phyloP scores from a whole-genome alignment of 2,888 invertebrate species.

The Dorcus hopei region DNA sequence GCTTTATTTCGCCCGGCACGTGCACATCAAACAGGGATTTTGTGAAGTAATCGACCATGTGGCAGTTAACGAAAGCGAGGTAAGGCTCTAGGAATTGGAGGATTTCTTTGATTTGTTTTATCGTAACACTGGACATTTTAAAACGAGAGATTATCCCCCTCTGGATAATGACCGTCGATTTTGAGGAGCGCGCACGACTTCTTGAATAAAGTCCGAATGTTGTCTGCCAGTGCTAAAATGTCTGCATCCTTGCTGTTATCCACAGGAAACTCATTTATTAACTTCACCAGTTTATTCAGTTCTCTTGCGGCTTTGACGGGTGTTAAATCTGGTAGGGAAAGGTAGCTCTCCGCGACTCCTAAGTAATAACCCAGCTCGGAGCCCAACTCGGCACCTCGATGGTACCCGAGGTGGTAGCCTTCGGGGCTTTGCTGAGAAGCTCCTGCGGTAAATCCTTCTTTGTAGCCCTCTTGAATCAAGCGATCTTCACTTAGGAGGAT shows the following conservation, averaged over 20 bases:
- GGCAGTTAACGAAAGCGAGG: slow-evolving; percentile 67
- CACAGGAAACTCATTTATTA: slow-evolving; percentile 64
- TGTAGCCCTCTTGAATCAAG: slow-evolving; percentile 60
- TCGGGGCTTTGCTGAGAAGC: slow-evolving; percentile 60
- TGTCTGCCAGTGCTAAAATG: slow-evolving; percentile 59
- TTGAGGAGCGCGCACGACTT: slow-evolving; percentile 67
- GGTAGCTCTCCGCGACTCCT: slow-evolving; percentile 53
- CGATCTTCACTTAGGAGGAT: slow-evolving; percentile 69
- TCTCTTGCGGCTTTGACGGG: slow-evolving; percentile 56
- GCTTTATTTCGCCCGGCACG: slow-evolving; percentile 55
- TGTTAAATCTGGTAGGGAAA: slow-evolving; percentile 33
- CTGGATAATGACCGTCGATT: slow-evolving; percentile 55
- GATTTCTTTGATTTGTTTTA: slow-evolving; percentile 52
- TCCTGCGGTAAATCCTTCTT: slow-evolving; percentile 66
- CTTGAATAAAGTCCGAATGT: slow-evolving; percentile 66
- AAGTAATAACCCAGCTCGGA: slow-evolving; percentile 74
- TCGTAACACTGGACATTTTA: slow-evolving; percentile 40
- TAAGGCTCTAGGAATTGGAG: slow-evolving; percentile 58
- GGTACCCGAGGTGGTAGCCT: slow-evolving; percentile 74
- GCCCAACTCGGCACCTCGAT: slow-evolving; percentile 72
- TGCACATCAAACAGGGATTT: slow-evolving; percentile 61
- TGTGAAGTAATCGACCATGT: slow-evolving; percentile 74
- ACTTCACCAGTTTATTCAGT: slow-evolving; percentile 56
- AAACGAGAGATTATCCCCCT: slow-evolving; percentile 59
- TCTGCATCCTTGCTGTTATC: slow-evolving; percentile 69